phyloP scores from a whole-genome alignment of 1,140 invertebrate genomes.

The Papilio xuthus region DNA sequence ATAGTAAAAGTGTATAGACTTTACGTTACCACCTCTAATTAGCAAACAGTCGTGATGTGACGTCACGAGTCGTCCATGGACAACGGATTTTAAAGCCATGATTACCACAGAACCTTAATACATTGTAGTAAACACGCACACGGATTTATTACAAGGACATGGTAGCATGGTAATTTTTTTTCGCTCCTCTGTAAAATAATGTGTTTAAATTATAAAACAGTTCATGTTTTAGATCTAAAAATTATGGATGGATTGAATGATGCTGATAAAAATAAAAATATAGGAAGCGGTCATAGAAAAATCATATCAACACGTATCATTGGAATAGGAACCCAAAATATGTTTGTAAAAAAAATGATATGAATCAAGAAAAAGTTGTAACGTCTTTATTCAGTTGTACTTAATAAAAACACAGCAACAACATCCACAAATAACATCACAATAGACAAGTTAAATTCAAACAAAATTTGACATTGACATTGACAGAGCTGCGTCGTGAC shows the following conservation, averaged over 20 bases:
- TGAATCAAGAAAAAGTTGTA: neutral
- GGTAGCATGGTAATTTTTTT: neutral
- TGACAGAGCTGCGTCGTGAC: slow-evolving; percentile 6
- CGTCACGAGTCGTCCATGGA: neutral
- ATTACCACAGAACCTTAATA: neutral
- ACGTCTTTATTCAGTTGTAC: neutral
- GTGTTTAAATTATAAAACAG: too few species aligned
- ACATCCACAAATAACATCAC: neutral
- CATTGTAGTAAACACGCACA: neutral
- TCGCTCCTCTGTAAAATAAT: neutral
- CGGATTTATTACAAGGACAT: neutral
- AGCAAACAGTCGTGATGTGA: slow-evolving; percentile 30
- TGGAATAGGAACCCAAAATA: neutral
- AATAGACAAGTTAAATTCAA: slow-evolving; percentile 4
- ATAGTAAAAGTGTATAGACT: slow-evolving; percentile 32
- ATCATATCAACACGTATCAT: too few species aligned
- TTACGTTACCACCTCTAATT: slow-evolving; percentile 29
- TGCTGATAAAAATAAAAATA: too few species aligned
- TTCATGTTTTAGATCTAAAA: neutral
- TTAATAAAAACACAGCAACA: neutral
- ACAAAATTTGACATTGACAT: slow-evolving; percentile 32
- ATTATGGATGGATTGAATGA: too few species aligned
- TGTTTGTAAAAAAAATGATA: neutral
- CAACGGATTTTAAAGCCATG: slow-evolving; percentile 4
- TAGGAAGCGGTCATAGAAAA: too few species aligned